phyloP scores from a whole-genome alignment of 2,797 vertebrate genomes.

The Antrozous pallidus region DNA sequence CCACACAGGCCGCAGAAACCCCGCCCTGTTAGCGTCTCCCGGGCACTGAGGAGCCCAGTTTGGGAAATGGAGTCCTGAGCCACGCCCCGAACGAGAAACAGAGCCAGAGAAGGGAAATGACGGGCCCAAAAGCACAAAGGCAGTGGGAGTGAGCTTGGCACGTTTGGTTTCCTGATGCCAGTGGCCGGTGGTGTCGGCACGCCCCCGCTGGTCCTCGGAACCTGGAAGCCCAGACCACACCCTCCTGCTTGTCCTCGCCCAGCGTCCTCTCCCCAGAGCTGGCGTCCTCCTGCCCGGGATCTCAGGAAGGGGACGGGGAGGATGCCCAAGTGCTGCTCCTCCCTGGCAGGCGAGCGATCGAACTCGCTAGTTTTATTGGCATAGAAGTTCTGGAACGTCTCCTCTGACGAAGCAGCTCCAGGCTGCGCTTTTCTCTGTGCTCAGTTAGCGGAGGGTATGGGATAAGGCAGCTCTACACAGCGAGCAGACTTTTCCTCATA shows the following conservation, averaged over 20 bases:
- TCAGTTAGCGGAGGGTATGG: background rate
- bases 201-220: background rate
- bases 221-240: background rate
- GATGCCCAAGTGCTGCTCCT: background rate
- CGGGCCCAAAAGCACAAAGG: background rate
- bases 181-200: rapidly evolving
- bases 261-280: background rate
- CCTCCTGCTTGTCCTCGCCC: background rate
- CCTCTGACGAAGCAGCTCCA: too few species aligned
- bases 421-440: background rate
- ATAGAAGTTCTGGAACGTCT: background rate
- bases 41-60: background rate
- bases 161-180: rapidly evolving
- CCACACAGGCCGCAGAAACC: background rate
- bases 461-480: rapidly evolving
- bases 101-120: background rate
- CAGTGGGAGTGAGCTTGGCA: background rate
- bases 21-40: rapidly evolving
- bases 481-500: rapidly evolving
- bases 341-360: background rate
- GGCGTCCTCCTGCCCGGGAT: background rate
- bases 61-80: background rate
- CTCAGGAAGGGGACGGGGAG: background rate
- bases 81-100: background rate
- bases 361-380: background rate